Evolutionary conservation across 1,140 invertebrate species (phyloP).

Genomic region (Drosophila pallidifrons): DNA sequence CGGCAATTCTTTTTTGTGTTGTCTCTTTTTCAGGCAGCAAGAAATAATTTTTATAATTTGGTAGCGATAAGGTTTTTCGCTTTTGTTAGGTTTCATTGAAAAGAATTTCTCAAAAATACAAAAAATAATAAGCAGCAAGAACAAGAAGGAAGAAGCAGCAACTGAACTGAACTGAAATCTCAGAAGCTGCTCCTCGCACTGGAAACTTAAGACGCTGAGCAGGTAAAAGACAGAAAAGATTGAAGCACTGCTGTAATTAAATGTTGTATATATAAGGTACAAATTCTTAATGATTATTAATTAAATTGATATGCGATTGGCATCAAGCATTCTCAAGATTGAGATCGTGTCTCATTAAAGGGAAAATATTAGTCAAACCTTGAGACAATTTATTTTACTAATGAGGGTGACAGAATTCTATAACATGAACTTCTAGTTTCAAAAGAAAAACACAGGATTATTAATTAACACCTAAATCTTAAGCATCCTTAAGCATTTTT

Average conservation of each 20-base stretch:
- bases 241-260: constrained; percentile 16
- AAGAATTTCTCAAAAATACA: constrained; percentile 25
- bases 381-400: too few species aligned
- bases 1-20: constrained; percentile 42
- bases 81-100: constrained; percentile 53
- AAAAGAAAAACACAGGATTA: too few species aligned
- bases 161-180: constrained; percentile 27
- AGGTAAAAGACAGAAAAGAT: constrained; percentile 1
- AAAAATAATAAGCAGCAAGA: constrained; percentile 8
- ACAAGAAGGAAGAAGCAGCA: neutral
- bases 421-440: too few species aligned
- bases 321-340: neutral
- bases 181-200: constrained; percentile 1
- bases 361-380: too few species aligned
- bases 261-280: neutral
- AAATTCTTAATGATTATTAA: constrained; percentile 13
- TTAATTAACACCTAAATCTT: too few species aligned
- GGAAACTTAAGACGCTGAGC: constrained; percentile 48
- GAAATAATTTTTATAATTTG: constrained; percentile 34
- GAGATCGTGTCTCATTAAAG: neutral
- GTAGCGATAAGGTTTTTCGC: constrained; percentile 31
- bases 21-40: constrained; percentile 5
- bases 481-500: too few species aligned
- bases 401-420: too few species aligned
- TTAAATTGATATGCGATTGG: constrained; percentile 3